Evolutionary conservation across 2,888 invertebrate species (phyloP), one percentile per base, ranked within the genome.

Genomic region (Drosophila meridionalis): DNA sequence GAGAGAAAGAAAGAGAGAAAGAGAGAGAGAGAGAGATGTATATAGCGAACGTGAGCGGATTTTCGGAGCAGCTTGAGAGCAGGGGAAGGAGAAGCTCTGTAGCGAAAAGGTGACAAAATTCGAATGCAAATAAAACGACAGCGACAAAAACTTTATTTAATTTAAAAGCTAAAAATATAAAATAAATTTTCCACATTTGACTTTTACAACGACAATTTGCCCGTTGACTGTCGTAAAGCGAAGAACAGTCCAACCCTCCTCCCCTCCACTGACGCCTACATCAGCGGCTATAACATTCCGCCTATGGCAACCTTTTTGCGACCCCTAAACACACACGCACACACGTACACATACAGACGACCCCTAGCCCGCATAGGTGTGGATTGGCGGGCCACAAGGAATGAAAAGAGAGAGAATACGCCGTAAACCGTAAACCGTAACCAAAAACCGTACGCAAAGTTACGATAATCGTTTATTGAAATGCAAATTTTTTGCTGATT

Each of bases 401-500:
- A 32, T 26, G 50, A 43, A 9, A 28, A n/a, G 32, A 55, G 68
- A 28, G 62, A 69, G 63, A 57, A 43, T 43, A 50, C 65, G 68
- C 58, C 73, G 55, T 69, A 71, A 66, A 76, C 63, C 83, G 83
- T 83, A 76, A 84, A 87, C 67, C 87, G 87, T 87, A 85, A 87
- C 87, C 86, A 83, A 85, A 87, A 83, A 80, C 88, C 88, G 83
- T 85, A 85, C 83, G 82, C 88, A 86, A 86, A 86, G 88, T 86
- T 88, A 88, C 89, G 89, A 89, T 92, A 91, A 90, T 90, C 89
- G 90, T 92, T 92, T 91, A 92, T 93, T 93, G 92, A 92, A 92
- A 93, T 93, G 92, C 87, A 92, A 92, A 93, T 93, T 92, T 92
- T 88, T 75, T 92, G 92, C 93, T 92, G 92, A 93, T 92, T 91